Percentiles rank a stretch among this genome's conserved stretches.
Conservation (phyloP, 1,140 invertebrate genomes). For the Philotrypesis tridentata region DNA sequence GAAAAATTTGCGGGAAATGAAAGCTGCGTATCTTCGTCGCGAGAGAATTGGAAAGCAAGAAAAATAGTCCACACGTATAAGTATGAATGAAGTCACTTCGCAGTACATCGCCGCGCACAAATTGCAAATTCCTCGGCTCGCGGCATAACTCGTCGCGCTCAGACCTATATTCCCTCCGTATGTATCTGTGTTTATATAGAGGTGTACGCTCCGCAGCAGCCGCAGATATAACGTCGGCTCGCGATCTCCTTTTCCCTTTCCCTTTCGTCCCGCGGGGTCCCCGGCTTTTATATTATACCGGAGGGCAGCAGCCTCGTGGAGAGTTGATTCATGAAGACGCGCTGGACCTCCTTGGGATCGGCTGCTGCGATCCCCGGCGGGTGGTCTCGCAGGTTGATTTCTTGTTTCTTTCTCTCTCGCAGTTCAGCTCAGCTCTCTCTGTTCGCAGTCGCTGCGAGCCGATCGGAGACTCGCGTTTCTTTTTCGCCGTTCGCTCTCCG, state of each 20-base stretch:
- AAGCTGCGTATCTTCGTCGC: not conserved
- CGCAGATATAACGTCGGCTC: not conserved
- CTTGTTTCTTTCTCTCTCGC: conserved; percentile 71
- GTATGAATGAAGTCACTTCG: conserved; percentile 25
- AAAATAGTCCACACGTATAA: too few species aligned
- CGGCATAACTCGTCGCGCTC: not conserved
- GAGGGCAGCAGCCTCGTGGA: conserved; percentile 41
- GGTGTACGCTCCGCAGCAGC: too few species aligned
- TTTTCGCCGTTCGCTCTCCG: not conserved
- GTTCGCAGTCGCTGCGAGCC: not conserved
- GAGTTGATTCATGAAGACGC: conserved; percentile 75
- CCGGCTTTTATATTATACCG: conserved; percentile 39
- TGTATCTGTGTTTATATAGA: too few species aligned
- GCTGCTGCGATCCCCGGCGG: conserved; percentile 67
- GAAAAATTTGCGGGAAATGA: too few species aligned
- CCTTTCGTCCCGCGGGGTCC: not conserved
- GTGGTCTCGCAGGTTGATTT: conserved; percentile 73
- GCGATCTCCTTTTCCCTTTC: not conserved
- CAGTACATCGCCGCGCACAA: not conserved
- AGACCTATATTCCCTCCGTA: not conserved
- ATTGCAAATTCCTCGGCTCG: conserved; percentile 27
- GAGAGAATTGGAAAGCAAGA: not conserved
- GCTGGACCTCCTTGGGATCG: conserved; percentile 72
- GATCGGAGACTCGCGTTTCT: conserved; percentile 14
- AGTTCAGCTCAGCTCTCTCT: too few species aligned